Evolutionary conservation across 2,113 vertebrate species (phyloP).

Genomic region (Corydoras sp.): DNA sequence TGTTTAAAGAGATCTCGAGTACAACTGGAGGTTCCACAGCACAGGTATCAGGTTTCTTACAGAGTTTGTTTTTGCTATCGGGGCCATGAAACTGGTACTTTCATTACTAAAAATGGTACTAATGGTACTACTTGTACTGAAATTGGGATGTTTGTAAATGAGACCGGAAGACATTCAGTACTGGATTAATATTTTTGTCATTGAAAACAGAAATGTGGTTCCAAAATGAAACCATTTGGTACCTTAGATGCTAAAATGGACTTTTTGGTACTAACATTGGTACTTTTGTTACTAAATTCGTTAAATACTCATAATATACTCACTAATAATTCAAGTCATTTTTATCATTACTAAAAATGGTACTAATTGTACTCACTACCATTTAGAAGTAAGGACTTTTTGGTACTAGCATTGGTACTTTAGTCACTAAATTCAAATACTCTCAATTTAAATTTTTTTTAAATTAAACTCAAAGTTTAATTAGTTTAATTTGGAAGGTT

Average conservation of each 20-base stretch:
- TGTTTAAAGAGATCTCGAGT: slow-evolving; percentile 54
- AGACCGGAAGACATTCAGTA: neutral
- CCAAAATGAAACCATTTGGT: neutral
- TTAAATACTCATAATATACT: too few species aligned
- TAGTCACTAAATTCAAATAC: too few species aligned
- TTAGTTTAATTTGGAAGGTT: neutral
- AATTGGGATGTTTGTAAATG: neutral
- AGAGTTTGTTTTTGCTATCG: neutral
- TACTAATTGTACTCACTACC: too few species aligned
- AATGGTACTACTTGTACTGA: neutral
- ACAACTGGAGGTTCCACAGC: slow-evolving; percentile 3
- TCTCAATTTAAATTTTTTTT: too few species aligned
- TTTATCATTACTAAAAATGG: too few species aligned
- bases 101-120: neutral
- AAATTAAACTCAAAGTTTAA: neutral
- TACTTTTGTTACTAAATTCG: too few species aligned
- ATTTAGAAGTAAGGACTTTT: too few species aligned
- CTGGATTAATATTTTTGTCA: too few species aligned
- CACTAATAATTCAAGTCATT: too few species aligned
- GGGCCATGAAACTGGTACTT: neutral
- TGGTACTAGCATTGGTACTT: neutral
- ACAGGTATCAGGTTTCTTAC: slow-evolving; percentile 15
- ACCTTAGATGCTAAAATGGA: neutral
- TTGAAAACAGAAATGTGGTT: neutral
- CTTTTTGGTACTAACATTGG: neutral